Evolutionary conservation across 2,888 invertebrate genomes (phyloP), one percentile per base, ranked within the genome.

Genomic region (Oxytorus armatus): DNA sequence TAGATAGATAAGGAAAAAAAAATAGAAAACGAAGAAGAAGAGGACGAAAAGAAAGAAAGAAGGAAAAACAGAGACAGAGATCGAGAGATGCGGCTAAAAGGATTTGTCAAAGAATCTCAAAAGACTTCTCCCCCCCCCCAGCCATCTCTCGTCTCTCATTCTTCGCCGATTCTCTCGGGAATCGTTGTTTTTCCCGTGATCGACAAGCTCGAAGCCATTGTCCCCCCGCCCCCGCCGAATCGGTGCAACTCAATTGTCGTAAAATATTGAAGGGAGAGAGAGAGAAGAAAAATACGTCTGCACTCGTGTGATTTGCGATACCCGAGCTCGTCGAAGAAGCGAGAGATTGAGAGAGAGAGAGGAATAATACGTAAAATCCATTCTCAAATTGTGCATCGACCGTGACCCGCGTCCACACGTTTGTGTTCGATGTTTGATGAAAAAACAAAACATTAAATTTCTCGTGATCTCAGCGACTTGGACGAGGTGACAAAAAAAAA

Each of bases 341-440:
- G 42, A 63, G 65, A 63, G 39, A 68, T 23, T n/a, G 66, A 69
- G 11, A 42, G 55, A 44, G 21, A 61, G 51, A 23, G 47, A 21
- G 55, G 42, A 29, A 44, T 39, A 51, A 29, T 61, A 21, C n/a
- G 8, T 39, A 53, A 44, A 55, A 69, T 72, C 49, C 66, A 49
- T 75, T 79, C 47, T 51, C 65, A 49, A 70, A 80, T 33, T 65
- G 73, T 73, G 73, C 65, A 53, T 66, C 69, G 69, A 51, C 42
- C 63, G 76, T 74, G 63, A 53, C 49, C 59, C 78, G 79, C 53
- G 63, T 53, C 18, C 49, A 63, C 44, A 23, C 76, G 36, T 39
- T 68, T 61, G 44, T 44, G 59, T 36, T 55, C 74, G 51, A 65
- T 70, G 42, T 39, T 33, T 18, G 8, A 36, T 1, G 14, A 36